Evolutionary conservation across 2,888 invertebrate genomes (phyloP).

Genomic region (Drosophila austrosaltans): DNA sequence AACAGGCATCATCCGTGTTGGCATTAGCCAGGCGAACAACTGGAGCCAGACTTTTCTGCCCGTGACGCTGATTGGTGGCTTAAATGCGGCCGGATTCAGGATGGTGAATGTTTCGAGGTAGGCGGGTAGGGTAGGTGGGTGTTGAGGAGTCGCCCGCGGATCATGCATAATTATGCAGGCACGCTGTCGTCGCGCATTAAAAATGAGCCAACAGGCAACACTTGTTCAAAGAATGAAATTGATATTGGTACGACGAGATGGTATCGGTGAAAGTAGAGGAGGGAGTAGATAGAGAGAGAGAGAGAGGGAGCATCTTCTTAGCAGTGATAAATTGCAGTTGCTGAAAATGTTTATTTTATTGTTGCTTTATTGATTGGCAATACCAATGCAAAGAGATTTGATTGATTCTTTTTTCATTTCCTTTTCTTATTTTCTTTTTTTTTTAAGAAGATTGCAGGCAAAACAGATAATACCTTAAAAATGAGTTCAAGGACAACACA

Average conservation of each 20-base stretch:
- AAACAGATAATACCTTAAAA: not conserved
- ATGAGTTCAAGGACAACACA: not conserved
- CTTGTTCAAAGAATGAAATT: slow-evolving; percentile 64
- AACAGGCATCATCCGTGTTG: slow-evolving; percentile 72
- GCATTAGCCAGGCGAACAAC: slow-evolving; percentile 59
- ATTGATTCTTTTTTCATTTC: slow-evolving; percentile 50
- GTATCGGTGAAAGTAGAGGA: not conserved
- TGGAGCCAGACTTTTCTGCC: slow-evolving; percentile 50
- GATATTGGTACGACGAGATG: slow-evolving; percentile 53
- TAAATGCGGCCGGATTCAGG: slow-evolving; percentile 52
- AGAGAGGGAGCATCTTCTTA: slow-evolving; percentile 20
- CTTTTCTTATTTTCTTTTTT: slow-evolving; percentile 30
- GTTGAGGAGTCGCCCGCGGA: slow-evolving; percentile 40
- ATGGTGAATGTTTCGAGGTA: not conserved
- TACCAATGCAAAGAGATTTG: slow-evolving; percentile 29
- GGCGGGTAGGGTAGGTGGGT: slow-evolving; percentile 10
- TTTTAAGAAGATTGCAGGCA: not conserved
- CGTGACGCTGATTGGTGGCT: slow-evolving; percentile 78
- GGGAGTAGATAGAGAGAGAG: not conserved
- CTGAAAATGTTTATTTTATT: slow-evolving; percentile 40
- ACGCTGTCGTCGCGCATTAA: slow-evolving; percentile 70
- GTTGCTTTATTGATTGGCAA: slow-evolving; percentile 55
- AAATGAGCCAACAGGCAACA: slow-evolving; percentile 62
- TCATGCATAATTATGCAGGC: slow-evolving; percentile 73
- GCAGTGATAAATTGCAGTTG: slow-evolving; percentile 67